Evolutionary conservation across 2,888 invertebrate species (phyloP).

Genomic region (Microplitis deprimator): DNA sequence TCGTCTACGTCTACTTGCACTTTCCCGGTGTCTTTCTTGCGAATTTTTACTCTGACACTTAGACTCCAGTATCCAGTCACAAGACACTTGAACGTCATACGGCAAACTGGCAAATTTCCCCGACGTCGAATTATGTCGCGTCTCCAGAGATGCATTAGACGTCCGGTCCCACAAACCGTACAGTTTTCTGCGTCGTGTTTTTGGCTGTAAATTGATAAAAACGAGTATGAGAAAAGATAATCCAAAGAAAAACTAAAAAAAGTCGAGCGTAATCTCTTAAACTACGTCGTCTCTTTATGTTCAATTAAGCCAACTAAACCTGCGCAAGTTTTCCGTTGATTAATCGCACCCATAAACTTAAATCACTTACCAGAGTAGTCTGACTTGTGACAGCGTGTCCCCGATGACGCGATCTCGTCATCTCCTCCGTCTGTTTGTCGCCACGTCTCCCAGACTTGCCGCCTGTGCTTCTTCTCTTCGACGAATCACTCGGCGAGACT

Average conservation of each 20-base stretch:
- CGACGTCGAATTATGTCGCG: constrained; percentile 70
- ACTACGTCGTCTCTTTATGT: not conserved
- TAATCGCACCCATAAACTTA: not conserved
- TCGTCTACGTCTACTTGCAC: constrained; percentile 31
- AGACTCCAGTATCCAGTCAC: constrained; percentile 78
- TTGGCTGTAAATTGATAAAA: constrained; percentile 75
- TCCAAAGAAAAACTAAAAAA: constrained; percentile 14
- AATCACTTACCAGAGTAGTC: constrained; percentile 82
- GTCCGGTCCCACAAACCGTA: constrained; percentile 76
- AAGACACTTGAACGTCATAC: constrained; percentile 74
- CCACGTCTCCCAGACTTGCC: constrained; percentile 39
- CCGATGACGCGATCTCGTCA: constrained; percentile 35
- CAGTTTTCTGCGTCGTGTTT: constrained; percentile 82
- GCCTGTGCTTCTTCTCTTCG: constrained; percentile 73
- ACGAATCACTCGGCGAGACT: constrained; percentile 81
- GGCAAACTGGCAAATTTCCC: constrained; percentile 81
- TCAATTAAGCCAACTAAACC: constrained; percentile 12
- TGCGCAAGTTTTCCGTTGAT: not conserved
- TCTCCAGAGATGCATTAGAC: constrained; percentile 67
- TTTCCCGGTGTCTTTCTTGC: constrained; percentile 33
- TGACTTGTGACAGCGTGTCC: constrained; percentile 77
- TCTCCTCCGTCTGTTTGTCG: constrained; percentile 59
- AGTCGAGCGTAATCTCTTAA: not conserved
- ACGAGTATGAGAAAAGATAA: constrained; percentile 10
- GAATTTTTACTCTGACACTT: constrained; percentile 62